Percentiles rank a stretch among this genome's conserved stretches.
Conservation (phyloP, 53 echinoderm and acorn worm genomes). For the Pentamera pediparva region DNA sequence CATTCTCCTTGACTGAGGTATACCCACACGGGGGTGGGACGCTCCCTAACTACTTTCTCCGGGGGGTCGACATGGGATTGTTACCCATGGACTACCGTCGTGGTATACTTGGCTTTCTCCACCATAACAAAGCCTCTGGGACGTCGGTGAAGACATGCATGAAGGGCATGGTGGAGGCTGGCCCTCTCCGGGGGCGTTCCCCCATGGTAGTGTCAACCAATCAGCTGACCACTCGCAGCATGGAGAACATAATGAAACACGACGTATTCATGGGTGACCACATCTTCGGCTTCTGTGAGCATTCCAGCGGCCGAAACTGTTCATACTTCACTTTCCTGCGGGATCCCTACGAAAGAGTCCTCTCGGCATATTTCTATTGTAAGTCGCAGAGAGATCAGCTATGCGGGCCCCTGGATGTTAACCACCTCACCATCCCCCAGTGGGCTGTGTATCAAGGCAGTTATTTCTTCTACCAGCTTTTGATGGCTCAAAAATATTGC, state of each 20-base stretch:
- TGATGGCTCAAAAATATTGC: constrained; percentile 2
- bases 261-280: constrained; percentile 8
- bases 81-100: background rate
- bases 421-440: constrained; percentile 5
- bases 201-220: background rate
- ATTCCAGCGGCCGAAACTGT: background rate
- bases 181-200: background rate
- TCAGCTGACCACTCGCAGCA: background rate
- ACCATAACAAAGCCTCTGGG: constrained; percentile 19
- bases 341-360: constrained; percentile 16
- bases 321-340: constrained; percentile 23
- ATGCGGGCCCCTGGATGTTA: constrained; percentile 1
- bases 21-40: constrained; percentile 1
- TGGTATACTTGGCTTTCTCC: constrained; percentile 12
- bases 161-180: background rate
- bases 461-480: constrained; percentile 23
- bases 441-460: constrained; percentile 32
- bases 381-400: constrained; percentile 1
- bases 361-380: constrained; percentile 28
- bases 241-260: background rate
- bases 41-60: background rate
- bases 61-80: background rate
- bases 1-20: too few relatives aligned
- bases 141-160: background rate
- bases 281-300: constrained; percentile 8